Conservation (phyloP, 1,140 invertebrate genomes). For the Drosophila repleta region DNA sequence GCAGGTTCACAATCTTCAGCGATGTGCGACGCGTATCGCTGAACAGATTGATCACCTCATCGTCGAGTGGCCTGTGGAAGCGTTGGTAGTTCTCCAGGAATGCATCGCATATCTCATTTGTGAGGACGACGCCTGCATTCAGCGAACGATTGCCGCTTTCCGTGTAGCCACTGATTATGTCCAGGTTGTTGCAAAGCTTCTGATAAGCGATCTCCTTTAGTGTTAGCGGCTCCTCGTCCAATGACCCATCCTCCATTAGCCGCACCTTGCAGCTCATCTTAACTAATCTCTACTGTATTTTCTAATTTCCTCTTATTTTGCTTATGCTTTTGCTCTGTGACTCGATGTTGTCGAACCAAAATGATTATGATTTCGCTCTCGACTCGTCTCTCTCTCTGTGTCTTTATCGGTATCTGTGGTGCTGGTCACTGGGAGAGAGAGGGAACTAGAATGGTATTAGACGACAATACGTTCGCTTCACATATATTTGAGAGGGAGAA, state of each 20-base stretch:
- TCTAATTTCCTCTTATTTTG: neutral
- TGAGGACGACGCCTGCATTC: constrained; percentile 69
- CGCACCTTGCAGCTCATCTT: constrained; percentile 83
- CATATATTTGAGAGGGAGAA: neutral
- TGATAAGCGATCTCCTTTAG: constrained; percentile 87
- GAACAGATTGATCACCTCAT: constrained; percentile 90
- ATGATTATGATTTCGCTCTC: too few relatives aligned
- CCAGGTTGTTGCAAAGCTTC: constrained; percentile 87
- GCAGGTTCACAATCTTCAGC: constrained; percentile 88
- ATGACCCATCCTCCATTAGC: constrained; percentile 78
- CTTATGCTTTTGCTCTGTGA: constrained; percentile 2
- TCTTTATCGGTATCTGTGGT: neutral
- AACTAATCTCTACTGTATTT: constrained; percentile 6
- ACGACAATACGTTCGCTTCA: neutral
- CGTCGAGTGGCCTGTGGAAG: constrained; percentile 85
- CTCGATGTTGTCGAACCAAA: constrained; percentile 21
- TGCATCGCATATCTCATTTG: constrained; percentile 85
- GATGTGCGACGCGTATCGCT: constrained; percentile 87
- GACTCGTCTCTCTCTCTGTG: too few relatives aligned
- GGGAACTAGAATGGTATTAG: constrained; percentile 4
- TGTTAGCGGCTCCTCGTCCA: constrained; percentile 82
- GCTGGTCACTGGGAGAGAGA: neutral
- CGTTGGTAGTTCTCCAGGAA: constrained; percentile 88
- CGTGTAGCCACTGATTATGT: constrained; percentile 85
- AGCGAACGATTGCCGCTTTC: constrained; percentile 49